phyloP scores from a whole-genome alignment of 2,113 vertebrate genomes.

The Hypanus sabinus region DNA sequence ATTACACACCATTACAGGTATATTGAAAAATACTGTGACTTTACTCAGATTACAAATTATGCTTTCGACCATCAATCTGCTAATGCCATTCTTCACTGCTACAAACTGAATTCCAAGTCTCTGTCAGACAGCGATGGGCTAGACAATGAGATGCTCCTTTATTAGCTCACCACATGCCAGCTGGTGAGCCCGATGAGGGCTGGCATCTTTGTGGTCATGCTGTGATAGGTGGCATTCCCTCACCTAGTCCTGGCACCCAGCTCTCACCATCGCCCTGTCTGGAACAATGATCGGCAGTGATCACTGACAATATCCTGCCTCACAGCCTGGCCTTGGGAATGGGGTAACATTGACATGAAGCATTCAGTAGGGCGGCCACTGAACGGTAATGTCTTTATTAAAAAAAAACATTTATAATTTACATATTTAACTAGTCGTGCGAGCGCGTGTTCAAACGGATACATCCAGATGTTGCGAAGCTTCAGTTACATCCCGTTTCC shows the following conservation, averaged over 20 bases:
- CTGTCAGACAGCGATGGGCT: not conserved
- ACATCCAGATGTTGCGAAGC: conserved; percentile 18
- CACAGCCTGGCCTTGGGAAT: not conserved
- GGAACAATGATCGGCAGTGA: not conserved
- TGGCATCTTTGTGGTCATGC: not conserved
- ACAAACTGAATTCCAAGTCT: not conserved
- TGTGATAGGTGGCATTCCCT: conserved; percentile 16
- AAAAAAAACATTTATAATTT: conserved; percentile 18
- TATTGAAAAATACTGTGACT: not conserved
- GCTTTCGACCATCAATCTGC: not conserved
- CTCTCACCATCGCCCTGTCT: not conserved
- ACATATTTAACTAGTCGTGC: conserved; percentile 30
- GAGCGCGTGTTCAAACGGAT: conserved; percentile 24
- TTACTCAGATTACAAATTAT: not conserved
- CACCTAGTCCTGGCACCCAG: not conserved
- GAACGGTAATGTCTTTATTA: conserved; percentile 11
- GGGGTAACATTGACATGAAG: not conserved
- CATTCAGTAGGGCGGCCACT: not conserved
- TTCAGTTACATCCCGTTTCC: conserved; percentile 34
- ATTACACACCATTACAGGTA: not conserved
- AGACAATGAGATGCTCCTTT: not conserved
- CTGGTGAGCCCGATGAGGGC: not conserved
- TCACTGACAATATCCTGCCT: conserved; percentile 7
- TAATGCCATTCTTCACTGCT: not conserved
- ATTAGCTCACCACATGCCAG: not conserved